Conservation (phyloP, 2,888 invertebrate species). For the Eristalis pertinax region DNA sequence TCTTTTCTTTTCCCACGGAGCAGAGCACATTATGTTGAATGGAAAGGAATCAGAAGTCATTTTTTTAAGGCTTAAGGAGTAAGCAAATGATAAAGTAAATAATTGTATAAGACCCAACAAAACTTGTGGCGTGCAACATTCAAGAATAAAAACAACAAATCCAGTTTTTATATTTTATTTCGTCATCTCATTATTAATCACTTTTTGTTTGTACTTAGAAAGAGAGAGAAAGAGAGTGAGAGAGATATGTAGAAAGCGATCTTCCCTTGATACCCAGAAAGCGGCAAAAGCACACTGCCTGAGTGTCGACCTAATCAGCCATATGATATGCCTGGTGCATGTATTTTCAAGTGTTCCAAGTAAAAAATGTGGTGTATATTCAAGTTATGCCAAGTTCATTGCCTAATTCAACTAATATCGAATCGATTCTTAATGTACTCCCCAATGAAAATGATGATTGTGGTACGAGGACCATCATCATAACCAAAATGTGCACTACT, state of each 20-base stretch:
- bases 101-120: slow-evolving; percentile 42
- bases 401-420: slow-evolving; percentile 52
- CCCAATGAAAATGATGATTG: slow-evolving; percentile 19
- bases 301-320: slow-evolving; percentile 21
- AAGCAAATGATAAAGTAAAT: slow-evolving; percentile 16
- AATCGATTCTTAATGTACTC: slow-evolving; percentile 29
- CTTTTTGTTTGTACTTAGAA: slow-evolving; percentile 51
- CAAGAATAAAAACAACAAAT: slow-evolving; percentile 72
- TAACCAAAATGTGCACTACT: slow-evolving; percentile 69
- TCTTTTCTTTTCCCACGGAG: slow-evolving; percentile 65
- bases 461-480: slow-evolving; percentile 39
- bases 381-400: slow-evolving; percentile 57
- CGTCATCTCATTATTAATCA: slow-evolving; percentile 66
- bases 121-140: slow-evolving; percentile 49
- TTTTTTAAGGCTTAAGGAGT: slow-evolving; percentile 8
- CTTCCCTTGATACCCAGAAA: slow-evolving; percentile 56
- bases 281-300: slow-evolving; percentile 10
- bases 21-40: slow-evolving; percentile 73
- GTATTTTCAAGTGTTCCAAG: slow-evolving; percentile 54
- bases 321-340: slow-evolving; percentile 25
- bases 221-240: slow-evolving; percentile 8
- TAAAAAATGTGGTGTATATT: slow-evolving; percentile 37
- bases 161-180: slow-evolving; percentile 72
- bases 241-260: neutral
- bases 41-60: slow-evolving; percentile 19